Percentiles rank a stretch among this genome's conserved stretches.
Evolutionary conservation across 2,797 vertebrate species (phyloP).

Genomic region (Chrysocyon brachyurus): DNA sequence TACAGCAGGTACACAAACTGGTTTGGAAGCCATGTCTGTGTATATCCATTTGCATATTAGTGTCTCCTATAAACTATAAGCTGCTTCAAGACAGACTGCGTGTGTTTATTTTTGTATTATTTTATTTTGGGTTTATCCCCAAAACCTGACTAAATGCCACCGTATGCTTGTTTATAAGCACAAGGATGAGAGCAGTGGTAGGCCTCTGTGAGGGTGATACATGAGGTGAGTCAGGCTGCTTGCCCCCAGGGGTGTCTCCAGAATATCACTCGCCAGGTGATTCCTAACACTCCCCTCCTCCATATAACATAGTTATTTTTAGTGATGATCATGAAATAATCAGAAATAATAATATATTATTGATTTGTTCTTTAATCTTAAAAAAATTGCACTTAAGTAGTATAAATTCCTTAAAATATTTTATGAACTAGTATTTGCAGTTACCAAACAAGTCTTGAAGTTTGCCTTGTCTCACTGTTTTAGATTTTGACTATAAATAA

Average conservation of each 20-base stretch:
- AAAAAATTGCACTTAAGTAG: background rate
- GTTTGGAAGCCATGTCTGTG: background rate
- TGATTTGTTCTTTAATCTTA: background rate
- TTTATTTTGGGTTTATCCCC: background rate
- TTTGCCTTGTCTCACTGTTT: background rate
- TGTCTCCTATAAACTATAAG: background rate
- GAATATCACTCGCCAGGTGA: too few species aligned
- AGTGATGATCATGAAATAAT: background rate
- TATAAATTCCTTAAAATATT: background rate
- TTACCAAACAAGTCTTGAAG: background rate
- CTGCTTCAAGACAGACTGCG: background rate
- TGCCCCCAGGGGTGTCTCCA: background rate
- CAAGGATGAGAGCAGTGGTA: background rate
- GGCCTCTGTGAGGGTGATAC: background rate
- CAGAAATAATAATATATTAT: background rate
- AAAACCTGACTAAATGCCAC: background rate
- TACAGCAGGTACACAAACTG: background rate
- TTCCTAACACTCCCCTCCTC: background rate
- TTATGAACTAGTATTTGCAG: background rate
- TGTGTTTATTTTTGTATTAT: background rate
- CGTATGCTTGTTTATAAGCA: background rate
- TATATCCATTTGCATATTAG: too few species aligned
- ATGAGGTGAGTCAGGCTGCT: background rate
- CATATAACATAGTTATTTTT: background rate
- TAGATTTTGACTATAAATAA: background rate